Evolutionary conservation across 2,888 invertebrate species (phyloP), one percentile per base, ranked within the genome.

Genomic region (Lycophotia porphyrea): DNA sequence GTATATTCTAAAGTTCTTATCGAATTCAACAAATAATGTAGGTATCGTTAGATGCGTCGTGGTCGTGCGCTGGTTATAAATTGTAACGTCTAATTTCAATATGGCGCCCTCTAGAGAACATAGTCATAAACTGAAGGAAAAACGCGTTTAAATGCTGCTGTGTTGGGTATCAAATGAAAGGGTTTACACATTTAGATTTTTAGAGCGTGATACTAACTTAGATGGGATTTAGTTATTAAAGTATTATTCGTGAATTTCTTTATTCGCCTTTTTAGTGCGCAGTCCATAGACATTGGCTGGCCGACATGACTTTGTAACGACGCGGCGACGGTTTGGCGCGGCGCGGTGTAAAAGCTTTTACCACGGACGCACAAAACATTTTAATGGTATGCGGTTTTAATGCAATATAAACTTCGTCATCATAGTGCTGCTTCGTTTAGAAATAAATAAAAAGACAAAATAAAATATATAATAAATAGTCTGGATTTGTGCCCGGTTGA

Each of bases 281-380:
- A 52, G 34, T 36, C 55, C 21, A 42, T 34, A 24, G 11, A 60
- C 60, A 74, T 60, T 61, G 61, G 42, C 75, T 34, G n/a, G 36
- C 4, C 34, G 24, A 5, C 31, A n/a, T 42, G 76, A 24, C 44
- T 63, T 47, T 47, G 47, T 55, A 64, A 76, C 8, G n/a, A n/a
- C n/a, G n/a, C n/a, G n/a, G n/a, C n/a, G n/a, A 34, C 27, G 63
- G 5, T 52, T n/a, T 52, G 27, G 24, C 44, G 13, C 31, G 18
- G 21, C 36, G 15, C 27, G 31, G 21, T 34, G 42, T 65, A 65
- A 76, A 75, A 76, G 75, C 75, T 76, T 76, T 76, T 60, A 78
- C 31, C 66, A 47, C 31, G 49, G n/a, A 15, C 24, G 39, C 18
- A 66, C 47, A 79, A 61, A 78, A 55, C 61, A 80, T 78, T 67